phyloP scores from a whole-genome alignment of 2,797 vertebrate species.

The Allobates femoralis region DNA sequence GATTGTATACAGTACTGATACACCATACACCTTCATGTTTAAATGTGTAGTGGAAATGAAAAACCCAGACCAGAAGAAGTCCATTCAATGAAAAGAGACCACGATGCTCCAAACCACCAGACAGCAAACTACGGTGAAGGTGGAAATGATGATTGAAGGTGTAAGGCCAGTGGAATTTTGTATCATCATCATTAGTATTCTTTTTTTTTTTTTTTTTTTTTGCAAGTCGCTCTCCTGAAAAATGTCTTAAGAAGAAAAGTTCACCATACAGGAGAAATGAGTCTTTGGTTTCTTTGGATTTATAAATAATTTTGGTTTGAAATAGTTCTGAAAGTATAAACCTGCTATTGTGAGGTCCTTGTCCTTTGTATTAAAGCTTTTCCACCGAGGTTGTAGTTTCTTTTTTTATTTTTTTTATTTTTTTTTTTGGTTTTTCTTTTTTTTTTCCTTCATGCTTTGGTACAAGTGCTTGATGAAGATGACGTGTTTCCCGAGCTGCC shows the following conservation, averaged over 20 bases:
- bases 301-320: slow-evolving; percentile 91
- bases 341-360: slow-evolving; percentile 86
- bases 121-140: slow-evolving; percentile 81
- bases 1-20: slow-evolving; percentile 71
- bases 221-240: slow-evolving; percentile 86
- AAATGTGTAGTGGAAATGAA: slow-evolving; percentile 71
- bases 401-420: slow-evolving; percentile 65
- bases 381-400: slow-evolving; percentile 94
- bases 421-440: slow-evolving; percentile 44
- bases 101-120: slow-evolving; percentile 75
- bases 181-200: slow-evolving; percentile 52
- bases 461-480: slow-evolving; percentile 91
- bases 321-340: slow-evolving; percentile 85
- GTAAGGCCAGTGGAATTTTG: slow-evolving; percentile 81
- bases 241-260: slow-evolving; percentile 88
- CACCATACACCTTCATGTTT: slow-evolving; percentile 72
- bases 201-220: slow-evolving; percentile 68
- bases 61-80: slow-evolving; percentile 79
- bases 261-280: slow-evolving; percentile 88
- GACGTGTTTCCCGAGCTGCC: slow-evolving; percentile 88
- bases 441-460: slow-evolving; percentile 94
- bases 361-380: slow-evolving; percentile 98
- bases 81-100: slow-evolving; percentile 78
- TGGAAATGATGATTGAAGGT: slow-evolving; percentile 81
- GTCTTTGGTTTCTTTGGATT: slow-evolving; percentile 99